These are phyloP conservation scores for Drosophila dives DNA, from an alignment of 2,888 invertebrate species.

Conservation along the genomic window DNA sequence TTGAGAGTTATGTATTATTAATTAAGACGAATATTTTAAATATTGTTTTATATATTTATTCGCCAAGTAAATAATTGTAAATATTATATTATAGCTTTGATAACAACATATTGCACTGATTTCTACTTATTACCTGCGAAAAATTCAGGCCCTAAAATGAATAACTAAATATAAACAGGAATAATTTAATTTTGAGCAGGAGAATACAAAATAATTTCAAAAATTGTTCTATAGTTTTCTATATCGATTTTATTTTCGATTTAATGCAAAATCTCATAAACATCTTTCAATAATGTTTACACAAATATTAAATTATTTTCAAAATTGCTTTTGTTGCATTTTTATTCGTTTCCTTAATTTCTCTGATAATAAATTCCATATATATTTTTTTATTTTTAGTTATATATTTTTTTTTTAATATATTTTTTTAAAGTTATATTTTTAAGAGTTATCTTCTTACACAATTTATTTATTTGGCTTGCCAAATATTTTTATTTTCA, in stretches of 20 bases:
- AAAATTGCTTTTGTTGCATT: not conserved
- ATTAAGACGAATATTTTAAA: not conserved
- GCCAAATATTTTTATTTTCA: not conserved
- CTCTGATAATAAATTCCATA: accelerated
- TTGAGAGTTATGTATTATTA: not conserved
- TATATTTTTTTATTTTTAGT: accelerated
- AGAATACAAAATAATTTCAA: not conserved
- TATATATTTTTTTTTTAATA: not conserved
- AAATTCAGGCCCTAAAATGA: accelerated
- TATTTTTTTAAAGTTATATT: not conserved
- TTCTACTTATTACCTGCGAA: not conserved
- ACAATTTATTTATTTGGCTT: not conserved
- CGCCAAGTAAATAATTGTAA: not conserved
- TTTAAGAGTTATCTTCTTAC: not conserved
- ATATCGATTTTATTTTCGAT: not conserved
- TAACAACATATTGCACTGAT: not conserved
- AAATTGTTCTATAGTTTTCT: not conserved
- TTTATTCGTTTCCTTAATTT: not conserved
- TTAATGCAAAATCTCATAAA: not conserved
- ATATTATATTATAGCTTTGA: not conserved
- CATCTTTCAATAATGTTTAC: not conserved
- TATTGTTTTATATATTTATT: not conserved
- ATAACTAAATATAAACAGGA: not conserved
- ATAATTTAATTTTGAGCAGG: not conserved
- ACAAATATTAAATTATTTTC: not conserved